These are phyloP conservation scores for Haemorhous mexicanus DNA, from an alignment of 2,113 vertebrate species.

Conservation along the genomic window DNA sequence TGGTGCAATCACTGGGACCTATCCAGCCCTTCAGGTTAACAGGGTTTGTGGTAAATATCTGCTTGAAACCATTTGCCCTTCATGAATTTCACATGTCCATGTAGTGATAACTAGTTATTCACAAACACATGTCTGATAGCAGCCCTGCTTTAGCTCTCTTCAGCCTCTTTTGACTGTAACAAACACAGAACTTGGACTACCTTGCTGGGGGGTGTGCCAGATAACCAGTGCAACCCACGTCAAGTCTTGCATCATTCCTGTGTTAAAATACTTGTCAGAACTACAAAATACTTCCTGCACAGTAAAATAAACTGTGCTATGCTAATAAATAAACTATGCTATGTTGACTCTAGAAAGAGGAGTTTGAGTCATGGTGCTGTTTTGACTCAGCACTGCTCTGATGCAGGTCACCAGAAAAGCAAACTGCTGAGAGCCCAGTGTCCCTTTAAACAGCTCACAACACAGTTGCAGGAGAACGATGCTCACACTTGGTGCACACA, in stretches of 20 bases:
- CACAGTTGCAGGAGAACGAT: fast-evolving
- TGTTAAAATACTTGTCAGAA: background rate
- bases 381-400: background rate
- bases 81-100: background rate
- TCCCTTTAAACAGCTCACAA: background rate
- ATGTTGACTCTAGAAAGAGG: background rate
- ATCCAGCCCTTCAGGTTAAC: background rate
- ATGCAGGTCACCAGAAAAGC: background rate
- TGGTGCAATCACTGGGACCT: background rate
- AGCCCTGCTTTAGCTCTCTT: background rate
- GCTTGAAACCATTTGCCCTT: background rate
- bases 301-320: background rate
- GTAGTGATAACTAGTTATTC: background rate
- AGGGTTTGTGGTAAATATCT: background rate
- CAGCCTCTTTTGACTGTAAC: background rate
- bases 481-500: background rate
- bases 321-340: background rate
- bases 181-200: background rate
- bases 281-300: background rate
- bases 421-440: background rate
- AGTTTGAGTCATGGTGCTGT: background rate
- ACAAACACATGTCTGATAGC: background rate
- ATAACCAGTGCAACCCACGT: background rate
- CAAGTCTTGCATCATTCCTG: background rate
- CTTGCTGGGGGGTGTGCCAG: background rate